Percentiles rank a stretch among this genome's conserved stretches.
Conservation (phyloP, 2,113 vertebrate genomes). For the Myotis davidii region DNA sequence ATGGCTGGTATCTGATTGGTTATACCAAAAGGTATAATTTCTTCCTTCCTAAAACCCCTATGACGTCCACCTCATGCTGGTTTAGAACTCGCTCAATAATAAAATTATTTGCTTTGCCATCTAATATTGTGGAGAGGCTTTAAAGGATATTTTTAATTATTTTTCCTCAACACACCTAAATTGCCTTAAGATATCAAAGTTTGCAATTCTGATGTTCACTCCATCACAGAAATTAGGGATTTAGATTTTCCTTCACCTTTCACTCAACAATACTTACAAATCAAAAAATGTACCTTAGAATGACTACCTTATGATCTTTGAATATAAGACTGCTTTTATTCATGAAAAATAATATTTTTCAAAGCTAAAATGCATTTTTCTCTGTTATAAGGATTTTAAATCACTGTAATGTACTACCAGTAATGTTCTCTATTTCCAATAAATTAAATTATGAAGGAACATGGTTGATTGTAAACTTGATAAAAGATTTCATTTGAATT, state of each 20-base stretch:
- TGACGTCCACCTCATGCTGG: neutral
- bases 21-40: neutral
- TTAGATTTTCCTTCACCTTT: neutral
- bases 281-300: neutral
- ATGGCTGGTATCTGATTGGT: neutral
- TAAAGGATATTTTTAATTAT: neutral
- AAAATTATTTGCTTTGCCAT: neutral
- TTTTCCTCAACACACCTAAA: neutral
- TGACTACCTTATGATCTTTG: neutral
- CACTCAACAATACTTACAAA: neutral
- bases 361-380: neutral
- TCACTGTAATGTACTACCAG: neutral
- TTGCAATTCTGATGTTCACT: neutral
- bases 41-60: neutral
- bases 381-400: neutral
- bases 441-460: neutral
- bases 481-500: conserved; percentile 13
- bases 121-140: neutral
- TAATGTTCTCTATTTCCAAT: neutral
- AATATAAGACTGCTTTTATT: neutral
- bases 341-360: conserved; percentile 30
- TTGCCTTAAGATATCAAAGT: neutral
- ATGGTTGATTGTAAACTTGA: neutral
- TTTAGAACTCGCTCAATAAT: neutral
- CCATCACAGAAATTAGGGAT: neutral